Percentiles rank a stretch among this genome's conserved stretches.
phyloP scores from a whole-genome alignment of 2,113 vertebrate genomes.

The Tylochromis polylepis region DNA sequence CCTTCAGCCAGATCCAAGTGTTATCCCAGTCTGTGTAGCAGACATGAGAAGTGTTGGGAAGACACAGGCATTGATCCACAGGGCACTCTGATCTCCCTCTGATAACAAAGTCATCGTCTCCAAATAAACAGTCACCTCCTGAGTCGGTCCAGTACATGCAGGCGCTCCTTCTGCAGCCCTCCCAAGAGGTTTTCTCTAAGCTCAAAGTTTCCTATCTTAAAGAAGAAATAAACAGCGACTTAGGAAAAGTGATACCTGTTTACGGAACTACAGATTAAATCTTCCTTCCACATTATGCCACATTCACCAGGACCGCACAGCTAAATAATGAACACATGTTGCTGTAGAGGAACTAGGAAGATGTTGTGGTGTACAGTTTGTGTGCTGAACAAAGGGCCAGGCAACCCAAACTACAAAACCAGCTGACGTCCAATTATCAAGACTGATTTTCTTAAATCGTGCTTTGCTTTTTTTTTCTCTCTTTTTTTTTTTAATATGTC shows the following conservation, averaged over 20 bases:
- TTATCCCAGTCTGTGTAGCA: slow-evolving; percentile 29
- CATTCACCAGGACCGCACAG: not conserved
- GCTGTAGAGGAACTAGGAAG: not conserved
- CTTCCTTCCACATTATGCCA: not conserved
- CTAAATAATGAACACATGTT: not conserved
- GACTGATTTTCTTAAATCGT: not conserved
- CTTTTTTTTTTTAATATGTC: not conserved
- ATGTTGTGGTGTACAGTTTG: not conserved
- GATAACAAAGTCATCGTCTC: slow-evolving; percentile 34
- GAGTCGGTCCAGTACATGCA: not conserved
- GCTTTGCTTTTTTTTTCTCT: not conserved
- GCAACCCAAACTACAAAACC: not conserved
- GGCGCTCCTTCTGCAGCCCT: not conserved
- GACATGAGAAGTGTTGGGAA: slow-evolving; percentile 31
- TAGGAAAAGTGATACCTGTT: slow-evolving; percentile 12
- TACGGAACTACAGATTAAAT: not conserved
- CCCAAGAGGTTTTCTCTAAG: not conserved
- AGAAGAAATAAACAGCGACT: not conserved
- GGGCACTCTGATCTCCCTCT: not conserved
- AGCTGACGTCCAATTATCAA: not conserved
- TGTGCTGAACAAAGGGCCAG: not conserved
- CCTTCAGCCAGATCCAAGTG: not conserved
- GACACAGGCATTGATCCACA: slow-evolving; percentile 5
- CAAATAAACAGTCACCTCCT: slow-evolving; percentile 45
- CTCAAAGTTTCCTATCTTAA: not conserved